Evolutionary conservation across 2,797 vertebrate genomes (phyloP).

Genomic region (Pachyuromys duprasi): DNA sequence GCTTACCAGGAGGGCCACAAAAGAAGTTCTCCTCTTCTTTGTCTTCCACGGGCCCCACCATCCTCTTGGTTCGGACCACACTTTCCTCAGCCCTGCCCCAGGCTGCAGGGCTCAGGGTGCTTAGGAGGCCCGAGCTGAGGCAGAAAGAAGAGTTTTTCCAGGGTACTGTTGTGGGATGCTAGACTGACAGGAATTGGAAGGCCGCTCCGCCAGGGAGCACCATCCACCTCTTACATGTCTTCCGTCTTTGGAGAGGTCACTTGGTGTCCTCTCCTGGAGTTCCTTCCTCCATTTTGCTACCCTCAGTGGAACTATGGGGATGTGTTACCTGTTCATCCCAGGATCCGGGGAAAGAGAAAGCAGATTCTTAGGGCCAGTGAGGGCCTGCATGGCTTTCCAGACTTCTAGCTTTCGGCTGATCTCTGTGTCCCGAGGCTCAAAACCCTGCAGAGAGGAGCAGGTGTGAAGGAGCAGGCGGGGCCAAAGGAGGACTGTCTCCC

Average conservation of each 20-base stretch:
- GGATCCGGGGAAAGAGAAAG: constrained; percentile 90
- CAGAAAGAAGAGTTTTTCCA: constrained; percentile 28
- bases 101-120: constrained; percentile 60
- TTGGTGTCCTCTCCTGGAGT: background rate
- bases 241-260: background rate
- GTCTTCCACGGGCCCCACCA: constrained; percentile 90
- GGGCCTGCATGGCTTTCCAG: constrained; percentile 92
- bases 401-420: constrained; percentile 93
- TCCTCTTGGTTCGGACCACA: constrained; percentile 89
- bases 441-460: constrained; percentile 90
- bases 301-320: background rate
- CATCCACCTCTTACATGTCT: background rate
- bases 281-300: background rate
- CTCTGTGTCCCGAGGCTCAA: constrained; percentile 95
- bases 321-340: constrained; percentile 88
- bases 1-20: constrained; percentile 94
- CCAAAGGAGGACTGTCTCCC: background rate
- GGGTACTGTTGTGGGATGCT: background rate
- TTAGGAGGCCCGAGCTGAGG: constrained; percentile 67
- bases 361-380: constrained; percentile 92
- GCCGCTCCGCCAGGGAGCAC: background rate
- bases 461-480: background rate
- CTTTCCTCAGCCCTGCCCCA: constrained; percentile 71
- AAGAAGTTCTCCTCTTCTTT: constrained; percentile 92
- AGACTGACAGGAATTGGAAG: background rate